These are phyloP conservation scores for Cricetomys ansorgei DNA, from an alignment of 2,113 vertebrate species.

Conservation along the genomic window DNA sequence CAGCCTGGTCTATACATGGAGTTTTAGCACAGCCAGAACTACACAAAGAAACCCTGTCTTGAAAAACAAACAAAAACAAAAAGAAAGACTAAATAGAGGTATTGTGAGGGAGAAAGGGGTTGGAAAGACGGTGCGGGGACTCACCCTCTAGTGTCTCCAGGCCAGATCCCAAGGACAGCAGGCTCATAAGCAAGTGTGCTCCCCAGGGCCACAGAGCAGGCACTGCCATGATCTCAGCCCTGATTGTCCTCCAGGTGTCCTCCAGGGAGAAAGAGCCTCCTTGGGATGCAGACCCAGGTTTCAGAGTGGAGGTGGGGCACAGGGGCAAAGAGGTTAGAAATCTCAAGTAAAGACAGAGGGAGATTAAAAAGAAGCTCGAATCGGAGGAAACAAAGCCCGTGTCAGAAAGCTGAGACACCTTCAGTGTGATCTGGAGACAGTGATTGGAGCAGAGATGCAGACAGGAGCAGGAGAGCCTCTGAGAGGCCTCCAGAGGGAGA, in stretches of 20 bases:
- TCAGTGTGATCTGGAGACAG: background rate
- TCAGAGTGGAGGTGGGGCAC: background rate
- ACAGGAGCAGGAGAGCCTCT: background rate
- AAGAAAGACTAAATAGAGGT: background rate
- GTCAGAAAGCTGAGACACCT: background rate
- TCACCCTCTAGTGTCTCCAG: slow-evolving; percentile 77
- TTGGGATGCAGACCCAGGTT: background rate
- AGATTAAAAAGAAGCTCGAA: background rate
- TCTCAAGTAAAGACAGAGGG: background rate
- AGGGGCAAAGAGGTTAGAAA: background rate
- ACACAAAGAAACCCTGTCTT: background rate
- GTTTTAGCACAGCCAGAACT: background rate
- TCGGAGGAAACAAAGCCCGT: background rate
- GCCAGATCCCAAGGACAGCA: slow-evolving; percentile 68
- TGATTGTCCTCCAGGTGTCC: slow-evolving; percentile 28
- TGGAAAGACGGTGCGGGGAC: slow-evolving; percentile 9
- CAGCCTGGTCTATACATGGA: background rate
- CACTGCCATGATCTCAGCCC: slow-evolving; percentile 53
- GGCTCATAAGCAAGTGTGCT: slow-evolving; percentile 39
- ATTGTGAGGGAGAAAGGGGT: background rate
- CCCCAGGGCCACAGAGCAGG: slow-evolving; percentile 54
- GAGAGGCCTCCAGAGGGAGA: background rate
- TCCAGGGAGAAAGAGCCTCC: background rate
- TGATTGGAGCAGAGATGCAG: background rate
- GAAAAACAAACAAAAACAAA: background rate